These are phyloP conservation scores for Heliconius ethilla DNA, from an alignment of 2,888 invertebrate species.

Conservation along the genomic window DNA sequence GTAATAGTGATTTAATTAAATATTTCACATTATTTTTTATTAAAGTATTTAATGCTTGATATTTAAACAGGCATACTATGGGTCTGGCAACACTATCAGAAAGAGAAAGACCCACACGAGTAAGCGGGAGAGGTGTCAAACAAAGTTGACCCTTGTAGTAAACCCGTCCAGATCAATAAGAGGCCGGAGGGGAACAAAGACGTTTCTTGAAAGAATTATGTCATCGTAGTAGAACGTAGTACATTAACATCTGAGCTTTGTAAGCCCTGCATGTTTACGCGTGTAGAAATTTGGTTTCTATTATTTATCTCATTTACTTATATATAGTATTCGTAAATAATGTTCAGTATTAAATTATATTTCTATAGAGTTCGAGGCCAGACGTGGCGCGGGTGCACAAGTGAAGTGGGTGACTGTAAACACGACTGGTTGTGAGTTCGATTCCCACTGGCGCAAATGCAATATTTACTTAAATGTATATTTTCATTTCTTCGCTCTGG, in stretches of 20 bases:
- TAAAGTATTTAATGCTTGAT: background rate
- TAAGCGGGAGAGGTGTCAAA: conserved; percentile 47
- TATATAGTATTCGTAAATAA: background rate
- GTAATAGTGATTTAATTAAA: background rate
- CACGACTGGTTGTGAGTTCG: too few relatives aligned
- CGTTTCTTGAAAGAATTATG: conserved; percentile 36
- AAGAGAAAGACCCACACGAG: conserved; percentile 40
- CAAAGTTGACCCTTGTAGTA: conserved; percentile 51
- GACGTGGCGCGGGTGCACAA: too few relatives aligned
- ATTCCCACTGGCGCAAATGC: too few relatives aligned
- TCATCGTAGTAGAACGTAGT: conserved; percentile 36
- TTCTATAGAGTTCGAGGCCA: too few relatives aligned
- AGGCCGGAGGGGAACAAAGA: conserved; percentile 36
- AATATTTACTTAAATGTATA: too few relatives aligned
- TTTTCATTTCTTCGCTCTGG: too few relatives aligned
- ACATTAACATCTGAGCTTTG: conserved; percentile 19
- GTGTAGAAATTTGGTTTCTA: background rate
- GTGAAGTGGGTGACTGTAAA: too few relatives aligned
- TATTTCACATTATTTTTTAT: background rate
- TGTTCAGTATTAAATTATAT: background rate
- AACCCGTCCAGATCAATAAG: conserved; percentile 47
- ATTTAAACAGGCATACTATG: conserved; percentile 39
- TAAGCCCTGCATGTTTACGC: background rate
- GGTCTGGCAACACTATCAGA: conserved; percentile 54
- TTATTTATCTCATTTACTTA: background rate